phyloP scores from a whole-genome alignment of 2,113 vertebrate genomes.

The Hypanus sabinus region DNA sequence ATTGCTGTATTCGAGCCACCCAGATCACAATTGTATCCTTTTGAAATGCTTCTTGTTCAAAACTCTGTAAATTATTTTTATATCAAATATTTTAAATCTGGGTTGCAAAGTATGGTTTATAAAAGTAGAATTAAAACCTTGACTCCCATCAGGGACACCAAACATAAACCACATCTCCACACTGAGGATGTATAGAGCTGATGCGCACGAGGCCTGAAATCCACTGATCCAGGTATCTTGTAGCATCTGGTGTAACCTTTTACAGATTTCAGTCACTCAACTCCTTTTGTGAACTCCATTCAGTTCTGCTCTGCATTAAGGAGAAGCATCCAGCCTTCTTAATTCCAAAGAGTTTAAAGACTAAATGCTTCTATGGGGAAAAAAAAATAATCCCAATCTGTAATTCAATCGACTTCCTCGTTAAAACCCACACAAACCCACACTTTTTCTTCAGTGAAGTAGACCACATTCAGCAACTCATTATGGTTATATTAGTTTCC shows the following conservation, averaged over 20 bases:
- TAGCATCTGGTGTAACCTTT: background rate
- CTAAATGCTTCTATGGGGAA: background rate
- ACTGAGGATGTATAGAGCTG: background rate
- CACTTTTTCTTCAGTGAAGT: background rate
- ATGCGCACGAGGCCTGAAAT: conserved; percentile 9
- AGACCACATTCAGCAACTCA: background rate
- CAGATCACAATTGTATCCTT: background rate
- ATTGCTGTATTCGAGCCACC: background rate
- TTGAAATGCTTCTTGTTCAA: background rate
- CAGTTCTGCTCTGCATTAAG: background rate
- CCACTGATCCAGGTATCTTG: background rate
- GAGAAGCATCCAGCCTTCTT: background rate
- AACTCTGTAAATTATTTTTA: background rate
- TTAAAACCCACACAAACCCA: background rate
- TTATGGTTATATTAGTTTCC: background rate
- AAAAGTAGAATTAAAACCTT: background rate
- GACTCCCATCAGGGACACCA: no score
- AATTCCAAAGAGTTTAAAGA: background rate
- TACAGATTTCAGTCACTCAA: background rate
- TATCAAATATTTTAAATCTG: background rate
- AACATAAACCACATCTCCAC: background rate
- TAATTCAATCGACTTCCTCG: background rate
- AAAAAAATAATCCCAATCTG: background rate
- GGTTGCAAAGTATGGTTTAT: background rate
- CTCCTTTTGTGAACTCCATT: conserved; percentile 24